Evolutionary conservation across 2,797 vertebrate genomes (phyloP), one percentile per base, ranked within the genome.

Genomic region (Podarcis siculus): DNA sequence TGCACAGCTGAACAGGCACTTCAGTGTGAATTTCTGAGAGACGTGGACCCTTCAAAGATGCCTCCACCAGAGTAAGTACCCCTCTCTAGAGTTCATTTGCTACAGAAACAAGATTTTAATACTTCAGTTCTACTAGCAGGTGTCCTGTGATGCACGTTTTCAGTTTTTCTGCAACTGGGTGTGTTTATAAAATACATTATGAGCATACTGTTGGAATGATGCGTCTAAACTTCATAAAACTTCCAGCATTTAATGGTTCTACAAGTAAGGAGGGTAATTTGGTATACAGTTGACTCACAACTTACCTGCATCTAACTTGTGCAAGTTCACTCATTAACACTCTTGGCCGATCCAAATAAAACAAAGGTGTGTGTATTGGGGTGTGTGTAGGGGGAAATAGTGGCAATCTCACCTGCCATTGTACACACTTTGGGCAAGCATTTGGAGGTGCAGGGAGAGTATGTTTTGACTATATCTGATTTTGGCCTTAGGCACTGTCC

Each of bases 41-140:
- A 99, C 1, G 98, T 99, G 90, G 98, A 99, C 90, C 99, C 99
- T 0, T 97, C 98, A 94, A 99, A 99, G 96, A 99, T 99, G 98
- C 98, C 99, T 81, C 98, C 99, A n/a, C 99, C 99, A 32, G 99
- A 99, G 99, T 99, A 98, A 87, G 98, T 97, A 0, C 45, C 82
- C 80, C 32, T 78, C 13, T 23, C 7, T 88, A 39, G 76, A 71
- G 1, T 64, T 87, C 75, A 58, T 6, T 5, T 82, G 12, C 7
- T 79, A 0, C n/a, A 75, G 80, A 72, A 82, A 76, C 35, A 15
- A 75, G 32, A 39, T 37, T 79, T 9, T 35, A 82, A 10, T 76
- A 45, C 30, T 67, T 72, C 2, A 6, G n/a, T 55, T 79, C 32
- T 80, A 79, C 8, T 37, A 66, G 39, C 25, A 89, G 67, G 45